Evolutionary conservation across 1,140 invertebrate genomes (phyloP), one percentile per base, ranked within the genome.

Genomic region (Cherax quadricarinatus): DNA sequence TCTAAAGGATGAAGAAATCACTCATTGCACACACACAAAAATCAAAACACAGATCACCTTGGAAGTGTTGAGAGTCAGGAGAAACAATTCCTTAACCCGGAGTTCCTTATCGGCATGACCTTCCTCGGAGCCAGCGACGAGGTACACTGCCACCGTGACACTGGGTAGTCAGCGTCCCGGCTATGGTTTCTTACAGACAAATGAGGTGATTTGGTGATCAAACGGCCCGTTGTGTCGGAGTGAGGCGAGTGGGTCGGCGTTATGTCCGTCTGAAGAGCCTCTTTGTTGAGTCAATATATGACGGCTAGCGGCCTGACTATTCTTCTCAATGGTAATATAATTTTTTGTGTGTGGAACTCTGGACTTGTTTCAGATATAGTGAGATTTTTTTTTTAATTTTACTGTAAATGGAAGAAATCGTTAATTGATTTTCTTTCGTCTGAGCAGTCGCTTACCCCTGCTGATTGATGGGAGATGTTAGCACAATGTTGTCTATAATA

Each of bases 121-220:
- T 21, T 16, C 62, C 62, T 66, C 62, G 18, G 14, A 21, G 62
- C 5, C 62, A 66, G 14, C 2, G 62, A 6, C 14, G 18, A 66
- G 62, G 14, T 18, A 66, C 62, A 66, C 62, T 66, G 62, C 21
- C 62, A 66, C 62, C 62, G 62, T 66, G 62, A 66, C 62, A 66
- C 62, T 5, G 62, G 62, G 62, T 66, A 66, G 62, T 66, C 62
- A 66, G 3, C 10, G 62, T 66, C 12, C 62, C 5, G 16, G 62
- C 62, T 66, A 66, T 66, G 62, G 62, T 66, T 66, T 66, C 62
- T 66, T 66, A 66, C 62, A 66, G 62, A 66, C 62, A 66, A 66
- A 66, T 66, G 62, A 66, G 62, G 62, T 21, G 62, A 66, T 66
- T 66, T 18, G 12, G 62, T 66, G 62, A 66, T 66, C 62, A 66